Percentiles rank a stretch among this genome's conserved stretches.
Evolutionary conservation across 2,888 invertebrate species (phyloP).

Genomic region (Nymphalis c-album): DNA sequence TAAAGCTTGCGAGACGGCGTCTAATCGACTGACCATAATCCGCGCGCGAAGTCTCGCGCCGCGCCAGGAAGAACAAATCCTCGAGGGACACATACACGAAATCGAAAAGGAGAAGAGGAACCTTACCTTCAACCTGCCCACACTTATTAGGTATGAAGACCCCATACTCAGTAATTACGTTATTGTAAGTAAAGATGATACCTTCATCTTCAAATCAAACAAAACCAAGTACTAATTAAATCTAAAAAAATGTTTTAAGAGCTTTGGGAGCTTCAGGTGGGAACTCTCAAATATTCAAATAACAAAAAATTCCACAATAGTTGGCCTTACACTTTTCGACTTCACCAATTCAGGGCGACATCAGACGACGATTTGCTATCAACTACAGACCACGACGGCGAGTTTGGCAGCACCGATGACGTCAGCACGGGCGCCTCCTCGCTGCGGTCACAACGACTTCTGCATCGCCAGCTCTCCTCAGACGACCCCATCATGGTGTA

Average conservation of each 20-base stretch:
- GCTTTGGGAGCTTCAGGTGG: too few species aligned
- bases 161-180: neutral
- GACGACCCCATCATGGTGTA: conserved; percentile 80
- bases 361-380: conserved; percentile 93
- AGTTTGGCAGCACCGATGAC: conserved; percentile 84
- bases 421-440: conserved; percentile 66
- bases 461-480: conserved; percentile 75
- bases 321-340: neutral
- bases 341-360: conserved; percentile 81
- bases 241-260: too few species aligned
- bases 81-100: conserved; percentile 89
- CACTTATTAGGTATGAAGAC: conserved; percentile 81
- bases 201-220: too few species aligned
- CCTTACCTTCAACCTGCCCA: conserved; percentile 89
- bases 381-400: conserved; percentile 89
- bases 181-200: too few species aligned
- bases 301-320: too few species aligned
- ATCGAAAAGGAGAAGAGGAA: conserved; percentile 91
- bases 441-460: conserved; percentile 66
- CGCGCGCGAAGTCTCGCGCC: conserved; percentile 69
- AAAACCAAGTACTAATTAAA: too few species aligned
- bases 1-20: conserved; percentile 91
- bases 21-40: conserved; percentile 88
- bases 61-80: conserved; percentile 87
- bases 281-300: too few species aligned